Base-by-base conservation (phyloP, 2,797 vertebrate species). In the Bufotes viridis region DNA sequence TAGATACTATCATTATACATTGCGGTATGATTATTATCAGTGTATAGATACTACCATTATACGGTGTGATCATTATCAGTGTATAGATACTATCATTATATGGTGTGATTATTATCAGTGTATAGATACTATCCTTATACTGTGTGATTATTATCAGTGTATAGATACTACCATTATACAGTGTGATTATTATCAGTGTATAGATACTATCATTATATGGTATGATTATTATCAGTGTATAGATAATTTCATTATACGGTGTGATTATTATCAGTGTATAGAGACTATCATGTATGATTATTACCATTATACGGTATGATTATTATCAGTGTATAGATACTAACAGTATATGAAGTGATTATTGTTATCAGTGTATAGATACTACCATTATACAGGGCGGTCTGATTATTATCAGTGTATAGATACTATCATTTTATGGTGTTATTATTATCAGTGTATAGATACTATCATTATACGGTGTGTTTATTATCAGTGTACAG, bases 181-280 rank as follows among this genome's bases (percentile, higher is more conserved):
- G 63, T 65, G 63, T 24, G 63, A 65, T 24, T 65, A 65, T 65
- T 65, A 65, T 24, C 70, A 74, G 70, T 74, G 18, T 51, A 53
- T 75, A 22, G 3, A n/a, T 51, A 42, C 42, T 42, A 75, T 53
- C 72, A 75, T 76, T 76, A 76, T 53, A 76, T 49, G n/a, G 74
- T n/a, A 0, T 4, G 13, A 13, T 65, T 65, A 65, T 65, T 65
- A 65, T 65, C 10, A 65, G 63, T 65, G 10, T 65, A 65, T 65
- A 65, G 7, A 65, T 65, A 42, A 4, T 42, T 24, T n/a, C 49
- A 76, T 22, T 51, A 22, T 51, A 22, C 42, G 53, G 42, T 76
- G 74, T 76, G 74, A 76, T 53, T 53, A 76, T 53, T 76, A 76
- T 53, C 20, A 53, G 49, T 76, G 53, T 76, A 76, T 53, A 76